phyloP scores from a whole-genome alignment of 2,113 vertebrate genomes.

The Formicarius rufipectus region DNA sequence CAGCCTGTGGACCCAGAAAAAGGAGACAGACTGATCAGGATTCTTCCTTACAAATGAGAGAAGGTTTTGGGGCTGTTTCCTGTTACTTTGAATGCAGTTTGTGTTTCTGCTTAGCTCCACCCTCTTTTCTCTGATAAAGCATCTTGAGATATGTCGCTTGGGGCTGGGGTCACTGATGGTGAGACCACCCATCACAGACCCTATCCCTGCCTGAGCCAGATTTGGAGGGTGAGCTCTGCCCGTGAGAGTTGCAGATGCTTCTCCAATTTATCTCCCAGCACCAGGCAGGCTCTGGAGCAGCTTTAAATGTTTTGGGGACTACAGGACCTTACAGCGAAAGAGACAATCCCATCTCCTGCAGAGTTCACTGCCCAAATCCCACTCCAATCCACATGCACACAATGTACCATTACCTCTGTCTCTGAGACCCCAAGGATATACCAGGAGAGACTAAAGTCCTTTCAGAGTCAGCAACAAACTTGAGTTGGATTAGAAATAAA shows the following conservation, averaged over 20 bases:
- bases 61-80: background rate
- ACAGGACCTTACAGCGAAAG: background rate
- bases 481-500: background rate
- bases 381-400: rapidly evolving
- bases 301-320: background rate
- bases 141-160: rapidly evolving
- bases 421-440: background rate
- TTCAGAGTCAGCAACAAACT: background rate
- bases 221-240: background rate
- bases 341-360: background rate
- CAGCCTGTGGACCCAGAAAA: background rate
- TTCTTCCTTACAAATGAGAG: background rate
- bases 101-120: background rate
- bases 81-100: background rate
- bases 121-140: background rate
- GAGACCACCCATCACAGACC: background rate
- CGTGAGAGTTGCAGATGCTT: background rate
- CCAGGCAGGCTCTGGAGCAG: background rate
- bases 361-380: background rate
- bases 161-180: background rate
- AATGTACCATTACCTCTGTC: rapidly evolving
- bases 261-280: background rate
- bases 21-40: background rate
- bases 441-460: background rate
- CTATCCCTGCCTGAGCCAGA: background rate